phyloP scores from a whole-genome alignment of 2,113 vertebrate genomes.

The Seriola rivoliana region DNA sequence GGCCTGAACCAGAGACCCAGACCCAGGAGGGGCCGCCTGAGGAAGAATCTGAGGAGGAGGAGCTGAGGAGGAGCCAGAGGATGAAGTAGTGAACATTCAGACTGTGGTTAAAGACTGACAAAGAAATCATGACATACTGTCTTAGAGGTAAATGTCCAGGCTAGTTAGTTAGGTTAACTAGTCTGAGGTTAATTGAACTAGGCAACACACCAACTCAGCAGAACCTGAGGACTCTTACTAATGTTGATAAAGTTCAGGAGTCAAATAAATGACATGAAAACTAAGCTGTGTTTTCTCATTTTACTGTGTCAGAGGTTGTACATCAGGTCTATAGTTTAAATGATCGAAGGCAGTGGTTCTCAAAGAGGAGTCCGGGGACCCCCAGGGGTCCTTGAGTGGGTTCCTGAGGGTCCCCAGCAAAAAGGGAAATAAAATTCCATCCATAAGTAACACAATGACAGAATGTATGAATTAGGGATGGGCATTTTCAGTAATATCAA shows the following conservation, averaged over 20 bases:
- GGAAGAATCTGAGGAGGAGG: conserved; percentile 62
- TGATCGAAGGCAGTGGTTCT: too few species aligned
- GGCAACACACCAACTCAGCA: background rate
- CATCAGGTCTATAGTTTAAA: background rate
- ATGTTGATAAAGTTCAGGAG: background rate
- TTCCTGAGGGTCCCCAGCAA: too few species aligned
- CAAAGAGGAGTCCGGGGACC: too few species aligned
- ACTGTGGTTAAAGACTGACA: background rate
- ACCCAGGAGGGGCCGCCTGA: background rate
- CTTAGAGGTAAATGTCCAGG: background rate
- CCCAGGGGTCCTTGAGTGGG: too few species aligned
- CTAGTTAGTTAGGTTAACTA: background rate
- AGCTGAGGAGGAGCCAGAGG: conserved; percentile 51
- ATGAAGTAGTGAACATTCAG: conserved; percentile 66
- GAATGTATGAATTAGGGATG: too few species aligned
- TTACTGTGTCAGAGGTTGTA: background rate
- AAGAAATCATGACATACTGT: background rate
- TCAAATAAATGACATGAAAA: background rate
- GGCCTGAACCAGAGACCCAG: conserved; percentile 1
- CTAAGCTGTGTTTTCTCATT: background rate
- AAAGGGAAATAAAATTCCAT: too few species aligned
- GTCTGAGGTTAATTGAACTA: background rate
- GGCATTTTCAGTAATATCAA: too few species aligned
- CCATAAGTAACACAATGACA: too few species aligned
- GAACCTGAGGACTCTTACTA: background rate